Evolutionary conservation across 53 echinoderm and acorn worm genomes (phyloP), one percentile per base, ranked within the genome.

Genomic region (Echinometra lucunter): DNA sequence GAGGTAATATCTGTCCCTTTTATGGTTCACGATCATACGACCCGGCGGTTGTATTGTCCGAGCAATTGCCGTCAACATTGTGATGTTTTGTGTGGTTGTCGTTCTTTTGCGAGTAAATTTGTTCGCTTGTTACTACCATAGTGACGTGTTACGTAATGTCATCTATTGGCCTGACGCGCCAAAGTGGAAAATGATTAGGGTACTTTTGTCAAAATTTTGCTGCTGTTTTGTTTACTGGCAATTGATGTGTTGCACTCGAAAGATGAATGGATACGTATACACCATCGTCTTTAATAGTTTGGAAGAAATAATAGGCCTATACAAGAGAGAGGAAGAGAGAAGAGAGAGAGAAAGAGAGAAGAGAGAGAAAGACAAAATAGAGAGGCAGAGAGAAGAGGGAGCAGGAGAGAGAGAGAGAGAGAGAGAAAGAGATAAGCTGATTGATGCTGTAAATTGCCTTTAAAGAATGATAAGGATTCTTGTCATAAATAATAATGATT

Each of bases 121-220:
- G 88, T 56, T 88, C 88, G 49, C 15, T 88, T 88, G 88, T 34
- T 53, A 88, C 47, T 49, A 88, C 49, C 88, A 32, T 34, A 88
- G 88, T 49, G 88, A 56, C 55, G 78, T 12, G 44, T 88, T 88
- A 88, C 88, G 88, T 88, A 88, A 88, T 23, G 3, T 88, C 88
- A 53, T 55, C 55, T 88, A 4, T 5, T 42, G 38, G 32, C 17
- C 53, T 88, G n/a, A 49, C 55, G 42, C 23, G 88, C 47, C 28
- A 88, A 88, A 49, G 88, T 88, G 88, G 28, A 88, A 88, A 88
- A 88, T 88, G 88, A 88, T 88, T 88, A 88, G 88, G 88, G 88
- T 49, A 53, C 88, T 49, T 88, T 88, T 88, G 88, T 88, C 88
- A 78, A 78, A 70, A 42, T 2, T 78, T 19, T n/a, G n/a, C 19